A percentile compares a stretch with the other conserved stretches of the same genome.
Conservation (phyloP, 2,797 vertebrate species). For the Agapornis canus region DNA sequence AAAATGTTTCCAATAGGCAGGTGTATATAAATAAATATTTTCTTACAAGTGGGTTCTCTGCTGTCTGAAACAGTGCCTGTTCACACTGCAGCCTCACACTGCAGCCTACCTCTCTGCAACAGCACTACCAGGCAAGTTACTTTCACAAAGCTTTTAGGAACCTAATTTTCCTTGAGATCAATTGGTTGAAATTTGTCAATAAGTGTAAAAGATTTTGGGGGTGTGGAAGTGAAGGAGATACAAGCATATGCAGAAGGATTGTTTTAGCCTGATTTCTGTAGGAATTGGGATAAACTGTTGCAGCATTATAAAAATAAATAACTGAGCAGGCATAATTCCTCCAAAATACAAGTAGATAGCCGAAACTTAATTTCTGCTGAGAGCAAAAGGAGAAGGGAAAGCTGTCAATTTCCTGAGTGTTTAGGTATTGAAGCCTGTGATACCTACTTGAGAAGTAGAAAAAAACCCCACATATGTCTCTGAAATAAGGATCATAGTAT, state of each 20-base stretch:
- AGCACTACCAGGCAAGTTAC: neutral
- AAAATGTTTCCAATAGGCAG: neutral
- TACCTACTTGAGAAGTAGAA: neutral
- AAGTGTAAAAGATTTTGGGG: constrained; percentile 27
- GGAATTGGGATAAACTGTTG: constrained; percentile 24
- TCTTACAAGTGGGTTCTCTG: neutral
- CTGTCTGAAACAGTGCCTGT: neutral
- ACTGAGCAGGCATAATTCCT: neutral
- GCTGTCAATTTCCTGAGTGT: neutral
- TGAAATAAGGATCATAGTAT: neutral
- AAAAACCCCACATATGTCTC: neutral
- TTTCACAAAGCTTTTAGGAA: neutral
- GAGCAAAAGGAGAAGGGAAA: neutral
- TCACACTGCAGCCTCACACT: neutral
- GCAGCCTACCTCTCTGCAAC: neutral
- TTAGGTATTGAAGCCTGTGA: neutral
- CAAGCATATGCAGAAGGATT: neutral
- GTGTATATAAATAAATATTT: constrained; percentile 26
- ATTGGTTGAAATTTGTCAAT: constrained; percentile 42
- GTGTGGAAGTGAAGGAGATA: constrained; percentile 36
- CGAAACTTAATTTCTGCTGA: neutral
- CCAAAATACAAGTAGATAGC: neutral
- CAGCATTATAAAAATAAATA: constrained; percentile 54
- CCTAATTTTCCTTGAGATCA: constrained; percentile 21
- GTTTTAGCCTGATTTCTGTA: constrained; percentile 36